Evolutionary conservation across 2,888 invertebrate genomes (phyloP), one percentile per base, ranked within the genome.

Genomic region (Ichneumon xanthorius): DNA sequence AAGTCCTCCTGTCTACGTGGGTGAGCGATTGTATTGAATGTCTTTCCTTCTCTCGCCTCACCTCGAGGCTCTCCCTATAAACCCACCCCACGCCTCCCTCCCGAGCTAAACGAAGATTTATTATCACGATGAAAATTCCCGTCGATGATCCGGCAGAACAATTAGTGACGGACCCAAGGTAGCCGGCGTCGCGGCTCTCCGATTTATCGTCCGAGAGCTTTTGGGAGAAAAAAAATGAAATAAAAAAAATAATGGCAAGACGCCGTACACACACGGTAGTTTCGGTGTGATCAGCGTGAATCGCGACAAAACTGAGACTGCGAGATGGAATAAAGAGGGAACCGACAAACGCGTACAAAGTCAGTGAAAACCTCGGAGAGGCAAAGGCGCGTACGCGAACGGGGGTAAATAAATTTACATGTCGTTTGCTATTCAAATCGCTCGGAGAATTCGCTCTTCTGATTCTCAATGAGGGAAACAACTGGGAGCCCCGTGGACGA

Each of bases 371-470:
- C 30, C 53, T 53, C 72, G 72, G 16, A 14, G 48, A 58, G 53
- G 67, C 67, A 11, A 53, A 22, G 37, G 33, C 48, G 72, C 70
- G 4, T 30, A 65, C 26, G 58, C 71, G 55, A 78, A 78, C 70
- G 80, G 84, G 77, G 70, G 79, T 76, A 86, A 82, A 78, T 73
- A 89, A 91, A 93, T 93, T 93, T 92, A 88, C 93, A 93, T 93
- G 89, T 91, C 90, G 93, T 93, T 93, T 93, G 92, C 92, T 93
- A 93, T 93, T 93, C 92, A 93, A 93, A 93, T 93, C 89, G 40
- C 86, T 86, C 87, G 88, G 87, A 87, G 91, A 80, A 80, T 91
- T 91, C 89, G 90, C 90, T 91, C 91, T 90, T 91, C 88, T 88
- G 90, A 91, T 89, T 92, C 90, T 90, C 88, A 90, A 92, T 90